Evolutionary conservation across 2,113 vertebrate genomes (phyloP), one percentile per base, ranked within the genome.

Genomic region (Halichoeres trimaculatus): DNA sequence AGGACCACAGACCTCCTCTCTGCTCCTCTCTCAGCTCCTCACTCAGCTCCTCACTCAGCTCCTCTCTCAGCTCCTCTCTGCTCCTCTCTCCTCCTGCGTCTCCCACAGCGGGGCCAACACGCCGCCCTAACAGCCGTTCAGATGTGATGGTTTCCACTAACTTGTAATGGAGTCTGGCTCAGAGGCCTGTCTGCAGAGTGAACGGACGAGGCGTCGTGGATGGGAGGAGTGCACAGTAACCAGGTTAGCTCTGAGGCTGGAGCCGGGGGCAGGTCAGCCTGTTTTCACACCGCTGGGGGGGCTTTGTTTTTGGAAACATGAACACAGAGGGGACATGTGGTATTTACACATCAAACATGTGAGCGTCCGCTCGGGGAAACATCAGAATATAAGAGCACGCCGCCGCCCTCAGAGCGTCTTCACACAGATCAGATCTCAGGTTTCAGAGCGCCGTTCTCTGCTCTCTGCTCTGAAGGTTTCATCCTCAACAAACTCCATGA

Each of bases 61-160:
- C 58, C 40, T 7, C 38, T 63, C 30, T 30, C 6, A 30, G 6
- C 30, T 4, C 3, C 30, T 6, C 30, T 30, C 30, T n/a, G n/a
- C n/a, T n/a, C n/a, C n/a, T 30, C 30, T 30, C 30, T 30, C 30
- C 30, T 30, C 30, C 30, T 30, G 6, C 6, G 30, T 30, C n/a
- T 78, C 69, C 59, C 75, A 43, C 67, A 70, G 50, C 58, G 52
- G 74, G 36, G 74, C 69, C 41, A 50, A 51, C 50, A 53, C 1
- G 35, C 68, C 69, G 55, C 70, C 83, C 72, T 50, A 63, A 64
- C 41, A 55, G 80, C 59, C 66, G 70, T 84, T 83, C 80, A 70
- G 74, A 71, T 22, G 74, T 80, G 75, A 85, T 77, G 80, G 64
- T 85, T 88, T 86, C 78, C 86, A 90, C 90, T 92, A 90, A 84